Evolutionary conservation across 2,888 invertebrate genomes (phyloP), one percentile per base, ranked within the genome.

Genomic region (Sacculina carcini): DNA sequence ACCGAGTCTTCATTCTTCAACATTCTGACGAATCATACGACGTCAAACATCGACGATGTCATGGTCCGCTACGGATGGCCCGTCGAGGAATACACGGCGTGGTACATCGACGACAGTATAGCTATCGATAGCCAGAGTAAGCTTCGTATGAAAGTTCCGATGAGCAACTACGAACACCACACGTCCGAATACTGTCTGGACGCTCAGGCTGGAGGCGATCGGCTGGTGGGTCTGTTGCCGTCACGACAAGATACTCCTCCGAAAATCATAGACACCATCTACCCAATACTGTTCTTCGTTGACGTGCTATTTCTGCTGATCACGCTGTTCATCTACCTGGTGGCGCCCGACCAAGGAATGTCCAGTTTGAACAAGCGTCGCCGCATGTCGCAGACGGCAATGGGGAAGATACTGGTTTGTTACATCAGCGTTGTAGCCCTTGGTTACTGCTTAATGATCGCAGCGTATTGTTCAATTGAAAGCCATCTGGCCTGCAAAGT

Each of bases 321-420:
- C 29, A 55, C 56, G 21, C 55, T 56, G 50, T 50, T 56, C 38
- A 54, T 56, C n/a, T 56, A 56, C 50, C 52, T 56, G 28, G 55
- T 55, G 2, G 56, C 55, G 29, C 56, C 56, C n/a, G 56, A 56
- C 40, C 56, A 55, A n/a, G 55, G 54, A 23, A 53, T 54, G 39
- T 42, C 55, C 4, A 55, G 56, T 21, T 53, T 56, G 19, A 56
- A 56, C 52, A 56, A 56, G 47, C 53, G 55, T 53, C 51, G 55
- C 6, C 55, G 54, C 51, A 46, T 56, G 46, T 55, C 54, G 14
- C 55, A 56, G 48, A 50, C 53, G 1, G 52, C 55, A n/a, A 51
- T 56, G 48, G 56, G 56, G 5, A 52, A 54, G 28, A 56, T 56
- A 34, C 53, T 56, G 19, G 50, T 56, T 38, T 54, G 54, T 23